Evolutionary conservation across 2,888 invertebrate species (phyloP), one percentile per base, ranked within the genome.

Genomic region (Panopea generosa): DNA sequence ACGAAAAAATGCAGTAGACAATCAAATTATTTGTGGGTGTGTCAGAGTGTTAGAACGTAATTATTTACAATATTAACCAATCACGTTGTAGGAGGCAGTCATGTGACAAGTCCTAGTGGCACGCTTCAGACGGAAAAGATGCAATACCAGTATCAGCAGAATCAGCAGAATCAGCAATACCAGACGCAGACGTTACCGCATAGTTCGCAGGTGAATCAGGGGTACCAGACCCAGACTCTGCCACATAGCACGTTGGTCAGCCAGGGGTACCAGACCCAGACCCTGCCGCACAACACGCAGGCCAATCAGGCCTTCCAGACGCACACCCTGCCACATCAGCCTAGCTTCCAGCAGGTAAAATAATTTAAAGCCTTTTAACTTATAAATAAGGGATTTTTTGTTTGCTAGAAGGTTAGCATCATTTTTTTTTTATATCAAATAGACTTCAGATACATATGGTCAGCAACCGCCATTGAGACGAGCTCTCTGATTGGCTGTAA

Each of bases 91-190:
- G 63, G 52, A 24, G 67, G 70, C 22, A 57, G 70, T 60, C 67
- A 75, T 68, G 71, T 79, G 71, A 68, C 59, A 20, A 72, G 80
- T 47, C 75, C 77, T 2, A 72, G 74, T 49, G 77, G 75, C 66
- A 75, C 74, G 65, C 66, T 74, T 56, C 70, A 77, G 66, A 72
- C 82, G 9, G 78, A 84, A 14, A 79, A 76, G 62, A 75, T 78
- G 76, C 84, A 82, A 63, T 77, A 77, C 16, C 77, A 78, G 55
- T 76, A 80, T 47, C 75, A 74, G 53, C 66, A 66, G 38, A 57
- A 65, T 18, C 82, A 84, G 61, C 68, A 78, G 40, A 70, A 77
- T 26, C 76, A 79, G 50, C 67, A 70, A 24, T 80, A 80, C 61
- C 85, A 87, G 40, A 71, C 67, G 0, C 60, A 22, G 24, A 76